Base-by-base conservation (phyloP, 2,797 vertebrate genomes). In the Carduelis carduelis region DNA sequence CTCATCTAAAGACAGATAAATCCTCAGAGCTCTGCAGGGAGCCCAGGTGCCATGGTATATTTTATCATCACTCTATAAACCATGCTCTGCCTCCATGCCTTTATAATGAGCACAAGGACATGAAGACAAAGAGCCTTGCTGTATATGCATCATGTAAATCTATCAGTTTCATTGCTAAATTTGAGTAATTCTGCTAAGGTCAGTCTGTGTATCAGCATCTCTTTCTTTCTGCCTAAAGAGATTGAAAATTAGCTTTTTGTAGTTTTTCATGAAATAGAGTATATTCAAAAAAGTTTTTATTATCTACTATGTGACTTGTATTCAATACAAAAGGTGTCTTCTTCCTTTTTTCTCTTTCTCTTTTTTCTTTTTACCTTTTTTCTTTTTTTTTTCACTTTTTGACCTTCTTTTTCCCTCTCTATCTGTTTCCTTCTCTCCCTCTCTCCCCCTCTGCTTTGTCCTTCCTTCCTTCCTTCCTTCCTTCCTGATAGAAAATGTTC, bases 41-140 rank as follows among this genome's bases (percentile, higher is more conserved):
- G 70, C 79, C 93, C 93, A 96, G 93, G 97, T 97, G 95, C 93
- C 95, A 93, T 89, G 84, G 90, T 95, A 57, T 94, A 95, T 97
- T 97, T 97, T 97, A 97, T 97, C 96, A 96, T 97, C 92, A 92
- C 90, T 96, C 93, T 96, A 96, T 96, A 97, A 97, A 97, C 94
- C 86, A 95, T 92, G 91, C 76, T 88, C 83, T 91, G 84, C 14
- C 10, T 97, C 96, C 93, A 94, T 95, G 93, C 95, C 93, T 97
- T 95, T 96, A 95, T 97, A 97, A 97, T 96, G 95, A 97, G 87
- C 91, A 89, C 93, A 96, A 96, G 95, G 95, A 95, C 95, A 94
- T 57, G 89, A 96, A 97, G 93, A 96, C 1, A 6, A 90, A 97
- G 90, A 92, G 79, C 87, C 46, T 89, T 83, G 55, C 91, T 96